Conservation (phyloP, 2,888 invertebrate species). For the Pollenia amentaria region DNA sequence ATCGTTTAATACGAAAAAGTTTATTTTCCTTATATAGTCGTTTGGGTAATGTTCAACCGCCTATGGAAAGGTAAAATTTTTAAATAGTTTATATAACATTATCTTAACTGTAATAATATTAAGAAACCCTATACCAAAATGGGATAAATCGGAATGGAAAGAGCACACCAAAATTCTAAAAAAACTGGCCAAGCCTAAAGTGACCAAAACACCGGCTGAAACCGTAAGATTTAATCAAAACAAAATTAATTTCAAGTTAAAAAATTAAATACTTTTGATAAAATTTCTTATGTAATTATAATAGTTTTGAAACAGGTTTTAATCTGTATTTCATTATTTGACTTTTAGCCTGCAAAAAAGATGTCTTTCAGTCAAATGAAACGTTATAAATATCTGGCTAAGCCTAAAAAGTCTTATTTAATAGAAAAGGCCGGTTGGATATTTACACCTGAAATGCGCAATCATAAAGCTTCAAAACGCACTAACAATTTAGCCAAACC, state of each 20-base stretch:
- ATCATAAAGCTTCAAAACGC: conserved; percentile 74
- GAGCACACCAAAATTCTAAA: conserved; percentile 77
- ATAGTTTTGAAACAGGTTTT: no score
- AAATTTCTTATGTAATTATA: no score
- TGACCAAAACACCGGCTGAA: conserved; percentile 60
- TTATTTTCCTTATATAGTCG: conserved; percentile 82
- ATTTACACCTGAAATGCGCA: conserved; percentile 74
- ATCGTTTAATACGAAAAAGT: conserved; percentile 80
- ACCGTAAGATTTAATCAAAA: conserved; percentile 74
- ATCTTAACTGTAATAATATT: not conserved
- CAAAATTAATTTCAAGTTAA: not conserved
- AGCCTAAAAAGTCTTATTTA: conserved; percentile 75
- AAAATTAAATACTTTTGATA: no score
- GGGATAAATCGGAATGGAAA: conserved; percentile 78
- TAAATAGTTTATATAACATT: not conserved
- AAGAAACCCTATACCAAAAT: conserved; percentile 77
- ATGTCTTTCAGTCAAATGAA: conserved; percentile 71
- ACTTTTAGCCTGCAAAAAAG: conserved; percentile 56
- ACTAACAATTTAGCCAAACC: conserved; percentile 71
- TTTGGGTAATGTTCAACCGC: conserved; percentile 79
- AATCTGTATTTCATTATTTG: not conserved
- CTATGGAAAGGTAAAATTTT: conserved; percentile 76
- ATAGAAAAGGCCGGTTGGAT: conserved; percentile 76
- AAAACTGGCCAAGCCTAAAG: conserved; percentile 80
- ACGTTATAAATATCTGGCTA: conserved; percentile 77